Evolutionary conservation across 2,113 vertebrate genomes (phyloP).

Genomic region (Phrynocephalus versicolor): DNA sequence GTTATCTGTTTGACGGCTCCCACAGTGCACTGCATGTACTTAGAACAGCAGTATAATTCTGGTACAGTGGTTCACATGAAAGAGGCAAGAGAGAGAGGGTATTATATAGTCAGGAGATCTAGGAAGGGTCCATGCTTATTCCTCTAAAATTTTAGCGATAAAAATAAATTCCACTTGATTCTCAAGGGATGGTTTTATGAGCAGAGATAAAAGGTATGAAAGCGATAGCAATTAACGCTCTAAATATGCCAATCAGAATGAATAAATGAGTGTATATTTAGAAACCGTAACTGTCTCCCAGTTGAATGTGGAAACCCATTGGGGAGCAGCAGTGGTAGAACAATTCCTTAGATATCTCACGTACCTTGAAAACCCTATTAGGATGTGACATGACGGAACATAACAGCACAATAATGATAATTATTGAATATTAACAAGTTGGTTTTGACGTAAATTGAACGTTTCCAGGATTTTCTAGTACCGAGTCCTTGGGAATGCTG

Average conservation of each 20-base stretch:
- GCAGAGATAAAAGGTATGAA: not conserved
- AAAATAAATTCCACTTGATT: not conserved
- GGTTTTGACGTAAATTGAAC: too few species aligned
- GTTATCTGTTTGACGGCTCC: not conserved
- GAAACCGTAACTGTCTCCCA: not conserved
- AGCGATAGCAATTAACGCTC: constrained; percentile 7
- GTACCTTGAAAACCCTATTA: too few species aligned
- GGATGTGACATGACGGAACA: too few species aligned
- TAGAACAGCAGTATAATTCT: not conserved
- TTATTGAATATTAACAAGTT: too few species aligned
- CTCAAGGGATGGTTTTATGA: not conserved
- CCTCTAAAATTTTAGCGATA: not conserved
- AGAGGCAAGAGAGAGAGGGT: not conserved
- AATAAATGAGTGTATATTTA: not conserved
- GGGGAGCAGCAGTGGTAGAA: too few species aligned
- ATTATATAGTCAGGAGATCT: not conserved
- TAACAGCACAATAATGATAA: too few species aligned
- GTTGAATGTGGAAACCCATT: too few species aligned
- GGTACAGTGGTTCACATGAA: not conserved
- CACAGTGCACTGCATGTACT: not conserved
- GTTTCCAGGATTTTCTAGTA: too few species aligned
- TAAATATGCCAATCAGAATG: not conserved
- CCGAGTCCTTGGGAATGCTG: too few species aligned
- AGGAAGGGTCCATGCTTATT: not conserved
- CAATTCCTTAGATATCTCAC: too few species aligned